Evolutionary conservation across 2,113 vertebrate species (phyloP).

Genomic region (Brienomyrus longianalis): DNA sequence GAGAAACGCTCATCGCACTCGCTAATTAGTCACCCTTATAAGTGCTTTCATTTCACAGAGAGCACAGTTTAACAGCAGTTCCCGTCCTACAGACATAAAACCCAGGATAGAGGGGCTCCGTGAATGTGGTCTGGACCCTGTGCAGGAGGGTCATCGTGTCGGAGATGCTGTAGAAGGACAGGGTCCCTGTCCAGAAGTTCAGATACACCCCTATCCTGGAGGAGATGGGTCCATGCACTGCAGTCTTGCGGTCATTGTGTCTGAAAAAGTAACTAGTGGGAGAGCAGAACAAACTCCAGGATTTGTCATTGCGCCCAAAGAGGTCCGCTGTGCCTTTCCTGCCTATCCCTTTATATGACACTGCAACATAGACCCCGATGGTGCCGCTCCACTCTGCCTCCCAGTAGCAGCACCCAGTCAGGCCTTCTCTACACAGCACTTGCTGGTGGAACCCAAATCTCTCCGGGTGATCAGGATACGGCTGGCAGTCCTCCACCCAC

Average conservation of each 20-base stretch:
- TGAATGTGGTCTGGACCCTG: conserved; percentile 5
- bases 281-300: conserved; percentile 18
- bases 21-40: not conserved
- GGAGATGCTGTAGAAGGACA: conserved; percentile 15
- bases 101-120: conserved; percentile 2
- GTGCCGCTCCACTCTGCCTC: conserved; percentile 6
- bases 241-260: not conserved
- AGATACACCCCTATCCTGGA: conserved; percentile 11
- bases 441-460: not conserved
- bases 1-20: not conserved
- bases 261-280: not conserved
- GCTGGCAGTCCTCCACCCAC: not conserved
- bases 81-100: conserved; percentile 9
- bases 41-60: not conserved
- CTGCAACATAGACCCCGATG: not conserved
- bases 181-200: not conserved
- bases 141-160: conserved; percentile 6
- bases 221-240: not conserved
- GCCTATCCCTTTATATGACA: conserved; percentile 4
- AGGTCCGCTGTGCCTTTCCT: not conserved
- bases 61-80: not conserved
- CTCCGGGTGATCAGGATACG: not conserved
- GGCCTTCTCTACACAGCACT: conserved; percentile 11
- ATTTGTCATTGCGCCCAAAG: conserved; percentile 13
- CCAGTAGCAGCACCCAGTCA: conserved; percentile 10